These are phyloP conservation scores for Chlamydotis undulata DNA, from an alignment of 2,113 vertebrate genomes.

Conservation along the genomic window DNA sequence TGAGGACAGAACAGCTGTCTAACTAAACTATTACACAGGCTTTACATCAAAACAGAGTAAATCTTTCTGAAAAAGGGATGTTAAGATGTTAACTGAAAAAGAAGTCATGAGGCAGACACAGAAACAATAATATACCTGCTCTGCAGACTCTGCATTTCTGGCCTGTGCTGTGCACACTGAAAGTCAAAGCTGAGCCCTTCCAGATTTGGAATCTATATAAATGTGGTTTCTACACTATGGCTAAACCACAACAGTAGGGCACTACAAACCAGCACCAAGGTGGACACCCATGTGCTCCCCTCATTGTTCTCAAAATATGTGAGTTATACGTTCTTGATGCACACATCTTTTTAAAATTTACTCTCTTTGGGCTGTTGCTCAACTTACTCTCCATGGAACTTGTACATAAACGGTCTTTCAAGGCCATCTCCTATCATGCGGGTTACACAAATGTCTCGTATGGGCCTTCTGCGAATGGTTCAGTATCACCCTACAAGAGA, in stretches of 20 bases:
- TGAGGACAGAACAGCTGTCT: neutral
- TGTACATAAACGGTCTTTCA: neutral
- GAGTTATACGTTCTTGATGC: neutral
- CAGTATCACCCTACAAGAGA: neutral
- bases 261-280: neutral
- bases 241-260: neutral
- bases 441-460: neutral
- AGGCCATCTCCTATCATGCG: neutral
- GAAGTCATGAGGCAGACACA: neutral
- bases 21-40: neutral
- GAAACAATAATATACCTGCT: neutral
- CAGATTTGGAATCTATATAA: neutral
- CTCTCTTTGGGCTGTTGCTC: neutral
- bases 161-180: neutral
- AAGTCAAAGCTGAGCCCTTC: neutral
- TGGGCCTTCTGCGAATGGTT: neutral
- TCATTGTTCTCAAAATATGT: neutral
- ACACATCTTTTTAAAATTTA: neutral
- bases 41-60: constrained; percentile 15
- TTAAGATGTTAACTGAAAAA: neutral
- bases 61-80: neutral
- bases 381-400: neutral
- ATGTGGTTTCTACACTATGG: neutral
- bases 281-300: neutral
- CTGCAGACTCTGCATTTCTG: neutral